Conservation (phyloP, 2,113 vertebrate species). For the Mus pahari region DNA sequence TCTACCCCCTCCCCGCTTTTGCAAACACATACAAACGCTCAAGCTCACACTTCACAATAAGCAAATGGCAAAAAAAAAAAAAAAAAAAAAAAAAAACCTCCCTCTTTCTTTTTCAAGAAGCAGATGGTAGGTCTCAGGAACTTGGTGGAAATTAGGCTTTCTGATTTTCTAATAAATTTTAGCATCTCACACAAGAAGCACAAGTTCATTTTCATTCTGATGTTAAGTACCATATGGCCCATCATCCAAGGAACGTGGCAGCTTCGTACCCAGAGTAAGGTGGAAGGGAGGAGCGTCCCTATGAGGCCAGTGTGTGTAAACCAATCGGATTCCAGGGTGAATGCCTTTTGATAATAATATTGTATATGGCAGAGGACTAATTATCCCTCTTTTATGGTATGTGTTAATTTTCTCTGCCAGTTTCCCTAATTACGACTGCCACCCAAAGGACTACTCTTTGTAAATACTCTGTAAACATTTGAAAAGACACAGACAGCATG, state of each 20-base stretch:
- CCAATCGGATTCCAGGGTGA: constrained; percentile 55
- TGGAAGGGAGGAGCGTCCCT: constrained; percentile 19
- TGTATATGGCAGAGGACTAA: constrained; percentile 67
- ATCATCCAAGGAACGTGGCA: constrained; percentile 28
- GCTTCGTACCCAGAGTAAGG: constrained; percentile 40
- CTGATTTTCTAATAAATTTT: constrained; percentile 83
- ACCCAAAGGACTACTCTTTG: constrained; percentile 70
- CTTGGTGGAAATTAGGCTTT: constrained; percentile 81
- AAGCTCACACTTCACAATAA: constrained; percentile 71
- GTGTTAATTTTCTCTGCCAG: constrained; percentile 73
- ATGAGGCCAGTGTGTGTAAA: background rate
- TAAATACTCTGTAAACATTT: constrained; percentile 79
- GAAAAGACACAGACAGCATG: constrained; percentile 63
- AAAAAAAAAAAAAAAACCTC: constrained; percentile 33
- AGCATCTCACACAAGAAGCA: constrained; percentile 77
- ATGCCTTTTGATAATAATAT: constrained; percentile 70
- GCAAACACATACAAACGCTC: constrained; percentile 45
- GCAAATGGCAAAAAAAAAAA: constrained; percentile 55
- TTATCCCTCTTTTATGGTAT: constrained; percentile 72
- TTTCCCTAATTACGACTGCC: constrained; percentile 72
- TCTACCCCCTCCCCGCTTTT: background rate
- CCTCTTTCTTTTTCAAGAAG: constrained; percentile 73
- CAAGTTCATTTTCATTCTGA: constrained; percentile 79
- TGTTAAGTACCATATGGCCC: constrained; percentile 77
- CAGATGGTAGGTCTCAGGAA: constrained; percentile 82